Conservation (phyloP, 2,113 vertebrate species). For the Archilochus colubris region DNA sequence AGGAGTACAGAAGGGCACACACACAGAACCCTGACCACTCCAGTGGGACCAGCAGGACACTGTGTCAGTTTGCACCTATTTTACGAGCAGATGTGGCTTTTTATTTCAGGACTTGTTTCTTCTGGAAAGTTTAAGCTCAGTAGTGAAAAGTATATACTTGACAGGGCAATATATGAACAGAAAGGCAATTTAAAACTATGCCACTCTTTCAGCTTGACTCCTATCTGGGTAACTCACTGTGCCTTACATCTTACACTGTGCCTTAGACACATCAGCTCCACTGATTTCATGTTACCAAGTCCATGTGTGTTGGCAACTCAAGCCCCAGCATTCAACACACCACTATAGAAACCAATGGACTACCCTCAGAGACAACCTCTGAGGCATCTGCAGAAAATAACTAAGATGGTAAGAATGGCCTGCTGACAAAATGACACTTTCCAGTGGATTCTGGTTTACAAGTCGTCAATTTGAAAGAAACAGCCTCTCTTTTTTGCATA, state of each 20-base stretch:
- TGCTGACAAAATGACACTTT: not conserved
- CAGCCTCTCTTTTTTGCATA: not conserved
- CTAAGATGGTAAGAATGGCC: not conserved
- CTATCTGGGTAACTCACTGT: not conserved
- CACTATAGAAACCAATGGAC: not conserved
- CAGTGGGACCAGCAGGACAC: not conserved
- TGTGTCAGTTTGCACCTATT: not conserved
- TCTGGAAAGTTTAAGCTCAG: not conserved
- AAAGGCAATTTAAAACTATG: not conserved
- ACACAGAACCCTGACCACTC: rapidly evolving
- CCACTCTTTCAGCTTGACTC: not conserved
- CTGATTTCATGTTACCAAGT: not conserved
- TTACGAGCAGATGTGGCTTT: not conserved
- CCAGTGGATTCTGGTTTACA: not conserved
- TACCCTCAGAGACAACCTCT: not conserved
- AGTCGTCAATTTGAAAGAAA: not conserved
- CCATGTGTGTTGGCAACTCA: not conserved
- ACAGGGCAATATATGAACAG: not conserved
- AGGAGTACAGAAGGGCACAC: not conserved
- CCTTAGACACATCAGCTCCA: not conserved
- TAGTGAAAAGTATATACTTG: not conserved
- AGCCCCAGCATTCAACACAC: not conserved
- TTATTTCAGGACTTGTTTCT: not conserved
- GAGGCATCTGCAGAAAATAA: not conserved
- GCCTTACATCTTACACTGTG: not conserved